Conservation (phyloP, 2,113 vertebrate genomes). For the Tupaia tana region DNA sequence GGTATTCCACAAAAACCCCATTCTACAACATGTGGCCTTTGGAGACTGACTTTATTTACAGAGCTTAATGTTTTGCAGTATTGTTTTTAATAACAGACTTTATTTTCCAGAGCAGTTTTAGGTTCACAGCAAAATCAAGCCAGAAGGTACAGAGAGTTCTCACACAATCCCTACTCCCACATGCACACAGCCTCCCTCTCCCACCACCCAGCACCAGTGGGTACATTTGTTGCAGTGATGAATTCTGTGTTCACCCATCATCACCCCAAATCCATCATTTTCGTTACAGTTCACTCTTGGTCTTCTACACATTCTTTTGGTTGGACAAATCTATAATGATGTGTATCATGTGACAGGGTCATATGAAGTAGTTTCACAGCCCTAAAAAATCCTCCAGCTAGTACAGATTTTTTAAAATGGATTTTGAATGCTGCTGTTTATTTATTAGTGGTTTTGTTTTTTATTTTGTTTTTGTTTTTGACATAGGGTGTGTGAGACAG, state of each 20-base stretch:
- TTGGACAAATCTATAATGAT: not conserved
- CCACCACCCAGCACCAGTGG: not conserved
- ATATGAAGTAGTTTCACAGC: not conserved
- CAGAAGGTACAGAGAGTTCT: not conserved
- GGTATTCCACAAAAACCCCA: not conserved
- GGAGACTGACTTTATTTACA: not conserved
- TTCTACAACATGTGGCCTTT: not conserved
- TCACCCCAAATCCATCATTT: not conserved
- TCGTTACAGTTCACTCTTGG: not conserved
- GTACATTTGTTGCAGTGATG: not conserved
- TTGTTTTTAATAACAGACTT: not conserved
- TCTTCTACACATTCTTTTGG: not conserved
- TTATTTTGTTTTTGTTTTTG: too few relatives aligned
- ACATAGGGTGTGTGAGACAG: too few relatives aligned
- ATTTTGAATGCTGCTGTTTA: too few relatives aligned
- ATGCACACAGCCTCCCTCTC: not conserved
- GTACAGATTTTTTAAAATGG: too few relatives aligned
- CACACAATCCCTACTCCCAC: too few relatives aligned
- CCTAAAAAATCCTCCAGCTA: not conserved
- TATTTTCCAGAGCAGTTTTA: not conserved
- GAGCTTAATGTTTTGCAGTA: not conserved
- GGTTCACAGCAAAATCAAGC: not conserved
- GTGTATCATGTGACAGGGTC: not conserved
- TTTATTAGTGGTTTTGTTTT: too few relatives aligned
- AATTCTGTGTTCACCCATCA: too few relatives aligned